Percentiles rank a stretch among this genome's conserved stretches.
Conservation (phyloP, 1,140 invertebrate genomes). For the Brachionus paranguensis region DNA sequence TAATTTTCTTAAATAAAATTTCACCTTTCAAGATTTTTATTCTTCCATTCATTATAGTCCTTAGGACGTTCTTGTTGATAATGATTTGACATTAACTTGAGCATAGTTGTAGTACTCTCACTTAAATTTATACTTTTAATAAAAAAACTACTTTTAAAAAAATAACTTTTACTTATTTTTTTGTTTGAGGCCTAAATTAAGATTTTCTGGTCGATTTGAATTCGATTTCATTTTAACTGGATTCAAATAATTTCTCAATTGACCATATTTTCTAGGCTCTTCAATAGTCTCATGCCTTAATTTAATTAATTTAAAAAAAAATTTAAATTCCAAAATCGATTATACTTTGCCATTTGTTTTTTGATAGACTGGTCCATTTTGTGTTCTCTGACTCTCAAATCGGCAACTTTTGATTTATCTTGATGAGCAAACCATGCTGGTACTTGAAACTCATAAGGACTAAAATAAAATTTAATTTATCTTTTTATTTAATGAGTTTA, state of each 20-base stretch:
- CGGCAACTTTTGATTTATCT: background rate
- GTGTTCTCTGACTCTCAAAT: background rate
- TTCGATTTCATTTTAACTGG: slow-evolving; percentile 20
- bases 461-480: background rate
- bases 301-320: background rate
- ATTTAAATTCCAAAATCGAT: background rate
- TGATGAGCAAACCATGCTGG: slow-evolving; percentile 38
- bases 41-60: slow-evolving; percentile 9
- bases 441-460: slow-evolving; percentile 31
- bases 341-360: background rate
- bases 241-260: slow-evolving; percentile 36
- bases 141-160: background rate
- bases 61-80: background rate
- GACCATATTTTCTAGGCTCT: slow-evolving; percentile 35
- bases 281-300: slow-evolving; percentile 20
- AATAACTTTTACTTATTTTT: background rate
- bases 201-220: background rate
- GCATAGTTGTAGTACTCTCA: background rate
- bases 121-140: background rate
- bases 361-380: background rate
- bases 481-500: too few species aligned
- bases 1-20: too few species aligned
- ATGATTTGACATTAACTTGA: background rate
- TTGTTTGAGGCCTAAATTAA: background rate
- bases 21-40: background rate